Percentiles rank a stretch among this genome's conserved stretches.
Conservation (phyloP, 2,797 vertebrate genomes). For the Oreochromis grahami region DNA sequence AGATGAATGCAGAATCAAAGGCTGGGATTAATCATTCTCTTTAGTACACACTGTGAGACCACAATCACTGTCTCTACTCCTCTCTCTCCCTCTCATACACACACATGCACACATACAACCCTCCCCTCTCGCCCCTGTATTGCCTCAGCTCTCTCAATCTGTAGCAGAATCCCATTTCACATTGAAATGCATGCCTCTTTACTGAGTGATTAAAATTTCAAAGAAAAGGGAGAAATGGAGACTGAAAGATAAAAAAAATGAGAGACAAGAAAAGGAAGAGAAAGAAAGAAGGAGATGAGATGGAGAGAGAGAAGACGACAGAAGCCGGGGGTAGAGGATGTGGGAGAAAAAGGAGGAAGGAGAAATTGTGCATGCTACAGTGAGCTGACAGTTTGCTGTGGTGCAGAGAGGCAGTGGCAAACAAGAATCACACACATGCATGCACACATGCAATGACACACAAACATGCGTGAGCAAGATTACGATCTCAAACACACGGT, state of each 20-base stretch:
- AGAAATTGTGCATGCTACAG: constrained; percentile 53
- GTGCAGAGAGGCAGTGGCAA: constrained; percentile 53
- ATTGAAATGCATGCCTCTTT: constrained; percentile 55
- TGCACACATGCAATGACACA: constrained; percentile 8
- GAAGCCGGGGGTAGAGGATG: constrained; percentile 22
- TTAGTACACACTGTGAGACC: constrained; percentile 54
- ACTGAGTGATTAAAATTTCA: constrained; percentile 58
- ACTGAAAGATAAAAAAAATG: constrained; percentile 1
- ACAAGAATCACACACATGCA: constrained; percentile 59
- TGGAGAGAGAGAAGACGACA: neutral
- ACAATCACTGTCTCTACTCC: neutral
- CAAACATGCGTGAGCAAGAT: constrained; percentile 40
- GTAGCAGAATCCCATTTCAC: constrained; percentile 53
- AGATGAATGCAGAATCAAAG: constrained; percentile 65
- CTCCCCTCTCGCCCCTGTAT: neutral
- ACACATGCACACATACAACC: neutral
- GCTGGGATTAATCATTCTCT: constrained; percentile 68
- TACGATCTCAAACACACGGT: constrained; percentile 10
- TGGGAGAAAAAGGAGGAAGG: constrained; percentile 42
- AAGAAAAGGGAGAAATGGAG: constrained; percentile 45
- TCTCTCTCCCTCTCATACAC: neutral
- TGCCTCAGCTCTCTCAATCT: constrained; percentile 39
- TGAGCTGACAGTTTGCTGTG: constrained; percentile 60
- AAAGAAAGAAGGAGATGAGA: neutral
- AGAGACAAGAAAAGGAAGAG: neutral